Evolutionary conservation across 2,797 vertebrate species (phyloP).

Genomic region (Vultur gryphus): DNA sequence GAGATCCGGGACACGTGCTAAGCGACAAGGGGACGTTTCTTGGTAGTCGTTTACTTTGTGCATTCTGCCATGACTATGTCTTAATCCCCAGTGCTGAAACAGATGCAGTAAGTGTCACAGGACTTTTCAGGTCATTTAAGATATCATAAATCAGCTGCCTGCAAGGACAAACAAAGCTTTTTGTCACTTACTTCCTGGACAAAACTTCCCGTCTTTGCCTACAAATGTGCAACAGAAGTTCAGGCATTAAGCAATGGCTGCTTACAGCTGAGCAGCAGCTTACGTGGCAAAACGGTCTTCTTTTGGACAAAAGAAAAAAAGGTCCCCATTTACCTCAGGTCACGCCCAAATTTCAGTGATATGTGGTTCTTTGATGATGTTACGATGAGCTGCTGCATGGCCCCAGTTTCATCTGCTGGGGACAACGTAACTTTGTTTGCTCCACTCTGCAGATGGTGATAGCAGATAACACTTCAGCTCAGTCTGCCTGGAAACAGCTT

Average conservation of each 20-base stretch:
- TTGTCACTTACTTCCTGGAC: background rate
- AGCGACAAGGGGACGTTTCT: background rate
- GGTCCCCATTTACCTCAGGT: background rate
- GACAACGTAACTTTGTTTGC: background rate
- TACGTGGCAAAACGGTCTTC: background rate
- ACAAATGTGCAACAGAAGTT: background rate
- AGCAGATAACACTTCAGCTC: background rate
- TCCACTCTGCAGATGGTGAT: background rate
- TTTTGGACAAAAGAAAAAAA: background rate
- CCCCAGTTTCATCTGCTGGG: background rate
- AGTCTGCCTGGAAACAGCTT: background rate
- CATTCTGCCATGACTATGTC: background rate
- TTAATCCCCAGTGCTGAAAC: background rate
- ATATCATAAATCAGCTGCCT: background rate
- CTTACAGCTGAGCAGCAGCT: background rate
- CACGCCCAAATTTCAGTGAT: background rate
- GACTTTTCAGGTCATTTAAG: background rate
- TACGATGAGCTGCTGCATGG: background rate
- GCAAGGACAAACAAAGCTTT: conserved; percentile 1
- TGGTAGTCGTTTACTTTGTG: background rate
- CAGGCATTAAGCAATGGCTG: background rate
- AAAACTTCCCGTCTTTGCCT: background rate
- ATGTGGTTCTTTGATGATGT: background rate
- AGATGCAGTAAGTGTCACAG: background rate
- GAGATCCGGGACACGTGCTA: background rate